Evolutionary conservation across 2,113 vertebrate species (phyloP), one percentile per base, ranked within the genome.

Genomic region (Chloebia gouldiae): DNA sequence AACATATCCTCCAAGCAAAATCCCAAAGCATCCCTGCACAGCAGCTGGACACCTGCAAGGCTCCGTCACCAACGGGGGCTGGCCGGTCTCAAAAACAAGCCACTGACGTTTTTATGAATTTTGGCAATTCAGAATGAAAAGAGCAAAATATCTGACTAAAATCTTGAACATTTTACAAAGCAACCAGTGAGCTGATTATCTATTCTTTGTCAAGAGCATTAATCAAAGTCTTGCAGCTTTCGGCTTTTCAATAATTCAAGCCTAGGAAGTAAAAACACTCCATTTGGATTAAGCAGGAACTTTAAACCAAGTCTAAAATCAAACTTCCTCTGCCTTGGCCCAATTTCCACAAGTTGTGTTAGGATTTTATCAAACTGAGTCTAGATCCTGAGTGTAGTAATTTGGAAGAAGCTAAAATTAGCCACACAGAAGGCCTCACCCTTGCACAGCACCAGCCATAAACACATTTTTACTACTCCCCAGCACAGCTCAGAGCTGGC

Each of bases 161-260:
- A 51, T 24, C 5, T 57, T 5, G 19, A 50, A 47, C 5, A 8
- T 37, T 87, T 73, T 27, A 60, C 23, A 57, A 50, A 10, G 0
- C 23, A 73, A 33, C 1, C 6, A 27, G 25, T 3, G 31, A 87
- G 33, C 9, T 23, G 50, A n/a, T 9, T 7, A 31, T 9, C 33
- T 54, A 0, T 1, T 7, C 28, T 25, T 40, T 11, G 8, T n/a
- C 35, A 54, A 44, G 28, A 50, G 37, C 4, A 5, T 1, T 4
- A 17, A 68, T 42, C 10, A 22, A 76, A 35, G 19, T 57, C 28
- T 3, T 22, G 42, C 39, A 64, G 60, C 42, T 73, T 81, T 28
- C 39, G 66, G 70, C 12, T 54, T 71, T 85, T 42, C 37, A 28
- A 78, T 24, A 72, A 86, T 30, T 9, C 39, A 66, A 71, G n/a